phyloP scores from a whole-genome alignment of 2,888 invertebrate species.

The Mythimna lalbum region DNA sequence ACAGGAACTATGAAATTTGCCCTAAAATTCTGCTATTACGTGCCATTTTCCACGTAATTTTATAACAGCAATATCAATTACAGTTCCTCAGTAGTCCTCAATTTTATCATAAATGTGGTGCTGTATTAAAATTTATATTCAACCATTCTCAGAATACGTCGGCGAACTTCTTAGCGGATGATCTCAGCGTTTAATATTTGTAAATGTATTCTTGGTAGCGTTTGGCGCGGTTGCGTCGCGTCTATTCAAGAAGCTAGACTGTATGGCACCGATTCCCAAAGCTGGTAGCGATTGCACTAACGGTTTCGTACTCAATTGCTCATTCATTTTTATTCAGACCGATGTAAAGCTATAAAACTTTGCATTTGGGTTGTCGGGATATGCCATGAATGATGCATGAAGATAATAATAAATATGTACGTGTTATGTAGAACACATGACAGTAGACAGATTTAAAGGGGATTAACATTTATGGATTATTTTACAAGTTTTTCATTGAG shows the following conservation, averaged over 20 bases:
- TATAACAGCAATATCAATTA: constrained; percentile 27
- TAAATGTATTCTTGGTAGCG: constrained; percentile 50
- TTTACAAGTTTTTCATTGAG: constrained; percentile 5
- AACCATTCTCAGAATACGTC: constrained; percentile 65
- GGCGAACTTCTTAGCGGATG: constrained; percentile 63
- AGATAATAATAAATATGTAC: constrained; percentile 17
- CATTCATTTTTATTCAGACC: constrained; percentile 49
- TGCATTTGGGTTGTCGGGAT: constrained; percentile 36
- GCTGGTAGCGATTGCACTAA: constrained; percentile 28
- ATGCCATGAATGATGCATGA: constrained; percentile 52
- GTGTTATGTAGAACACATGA: constrained; percentile 14
- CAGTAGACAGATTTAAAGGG: constrained; percentile 16
- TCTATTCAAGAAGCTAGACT: constrained; percentile 53
- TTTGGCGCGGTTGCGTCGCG: constrained; percentile 39
- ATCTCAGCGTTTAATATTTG: constrained; percentile 68
- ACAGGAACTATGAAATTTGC: constrained; percentile 17
- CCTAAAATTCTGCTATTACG: constrained; percentile 5
- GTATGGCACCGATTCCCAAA: constrained; percentile 61
- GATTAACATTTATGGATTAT: not conserved
- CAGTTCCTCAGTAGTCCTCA: constrained; percentile 39
- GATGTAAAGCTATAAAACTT: constrained; percentile 53
- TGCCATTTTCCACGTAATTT: constrained; percentile 6
- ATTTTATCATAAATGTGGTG: constrained; percentile 43
- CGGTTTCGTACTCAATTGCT: constrained; percentile 37
- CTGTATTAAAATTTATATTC: constrained; percentile 46